phyloP scores from a whole-genome alignment of 1,140 invertebrate species.

The Cydia pomonella region DNA sequence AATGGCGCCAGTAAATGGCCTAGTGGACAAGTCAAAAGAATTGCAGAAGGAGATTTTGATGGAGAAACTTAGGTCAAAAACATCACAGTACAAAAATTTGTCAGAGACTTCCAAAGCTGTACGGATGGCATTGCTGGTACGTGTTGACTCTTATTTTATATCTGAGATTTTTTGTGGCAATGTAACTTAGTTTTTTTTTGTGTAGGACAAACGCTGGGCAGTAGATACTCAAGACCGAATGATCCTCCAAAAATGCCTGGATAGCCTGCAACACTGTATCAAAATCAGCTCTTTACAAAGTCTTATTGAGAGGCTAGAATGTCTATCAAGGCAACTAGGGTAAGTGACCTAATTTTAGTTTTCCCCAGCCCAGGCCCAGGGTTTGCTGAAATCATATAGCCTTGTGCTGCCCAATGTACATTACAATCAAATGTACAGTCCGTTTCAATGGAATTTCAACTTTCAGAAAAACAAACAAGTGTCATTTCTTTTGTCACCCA shows the following conservation, averaged over 20 bases:
- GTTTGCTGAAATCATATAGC: too few species aligned
- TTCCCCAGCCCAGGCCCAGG: too few species aligned
- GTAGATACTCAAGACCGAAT: constrained; percentile 91
- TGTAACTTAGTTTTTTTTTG: constrained; percentile 23
- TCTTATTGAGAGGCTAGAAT: constrained; percentile 95
- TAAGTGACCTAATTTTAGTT: constrained; percentile 63
- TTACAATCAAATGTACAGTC: too few species aligned
- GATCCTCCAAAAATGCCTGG: constrained; percentile 93
- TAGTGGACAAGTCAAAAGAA: constrained; percentile 84
- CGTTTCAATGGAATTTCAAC: too few species aligned
- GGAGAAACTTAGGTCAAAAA: constrained; percentile 92
- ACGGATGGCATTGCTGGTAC: constrained; percentile 90
- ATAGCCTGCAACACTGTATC: constrained; percentile 95
- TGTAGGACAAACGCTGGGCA: constrained; percentile 90
- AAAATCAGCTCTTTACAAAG: constrained; percentile 95
- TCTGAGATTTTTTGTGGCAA: constrained; percentile 20
- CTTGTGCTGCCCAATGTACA: too few species aligned
- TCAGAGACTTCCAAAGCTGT: constrained; percentile 92
- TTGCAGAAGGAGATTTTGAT: constrained; percentile 91
- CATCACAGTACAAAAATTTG: constrained; percentile 89
- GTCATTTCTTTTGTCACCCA: too few species aligned
- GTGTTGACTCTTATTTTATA: constrained; percentile 46
- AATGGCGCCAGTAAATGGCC: constrained; percentile 62
- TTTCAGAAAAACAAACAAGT: too few species aligned
- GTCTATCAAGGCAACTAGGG: constrained; percentile 93